phyloP scores from a whole-genome alignment of 1,140 invertebrate genomes.

The Brevipalpus yothersi region DNA sequence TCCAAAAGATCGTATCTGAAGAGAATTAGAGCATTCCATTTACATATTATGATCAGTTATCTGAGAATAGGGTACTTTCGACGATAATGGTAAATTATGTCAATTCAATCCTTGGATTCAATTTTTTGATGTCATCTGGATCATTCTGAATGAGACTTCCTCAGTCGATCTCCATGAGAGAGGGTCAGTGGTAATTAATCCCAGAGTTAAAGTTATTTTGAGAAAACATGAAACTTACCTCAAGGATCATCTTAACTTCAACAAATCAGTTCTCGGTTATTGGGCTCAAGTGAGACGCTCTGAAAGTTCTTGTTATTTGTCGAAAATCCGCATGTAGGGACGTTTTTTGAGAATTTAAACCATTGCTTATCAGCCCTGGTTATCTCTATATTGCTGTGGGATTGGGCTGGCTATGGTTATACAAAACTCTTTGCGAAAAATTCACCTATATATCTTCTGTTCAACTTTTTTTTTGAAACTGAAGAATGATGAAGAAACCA shows the following conservation, averaged over 20 bases:
- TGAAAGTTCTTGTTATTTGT: not conserved
- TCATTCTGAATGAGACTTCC: not conserved
- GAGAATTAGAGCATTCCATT: too few relatives aligned
- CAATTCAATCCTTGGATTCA: too few relatives aligned
- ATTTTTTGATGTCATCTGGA: too few relatives aligned
- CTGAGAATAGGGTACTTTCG: too few relatives aligned
- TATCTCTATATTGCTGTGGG: conserved; percentile 50
- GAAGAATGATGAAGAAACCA: conserved; percentile 21
- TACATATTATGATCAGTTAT: too few relatives aligned
- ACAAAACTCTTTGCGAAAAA: conserved; percentile 62
- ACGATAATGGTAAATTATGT: too few relatives aligned
- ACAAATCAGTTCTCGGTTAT: conserved; percentile 48
- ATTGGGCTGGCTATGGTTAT: conserved; percentile 73
- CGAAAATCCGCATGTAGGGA: too few relatives aligned
- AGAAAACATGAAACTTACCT: conserved; percentile 42
- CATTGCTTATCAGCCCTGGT: not conserved
- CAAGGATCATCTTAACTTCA: conserved; percentile 8
- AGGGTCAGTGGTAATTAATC: conserved; percentile 31
- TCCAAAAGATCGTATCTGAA: too few relatives aligned
- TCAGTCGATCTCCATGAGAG: not conserved
- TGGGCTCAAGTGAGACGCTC: conserved; percentile 50
- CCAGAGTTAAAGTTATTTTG: conserved; percentile 41
- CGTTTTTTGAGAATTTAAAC: not conserved
- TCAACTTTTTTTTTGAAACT: conserved; percentile 46
- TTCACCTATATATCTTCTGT: conserved; percentile 77